phyloP scores from a whole-genome alignment of 37 sponge, comb jelly and placozoan species.

The Petrosia ficiformis region DNA sequence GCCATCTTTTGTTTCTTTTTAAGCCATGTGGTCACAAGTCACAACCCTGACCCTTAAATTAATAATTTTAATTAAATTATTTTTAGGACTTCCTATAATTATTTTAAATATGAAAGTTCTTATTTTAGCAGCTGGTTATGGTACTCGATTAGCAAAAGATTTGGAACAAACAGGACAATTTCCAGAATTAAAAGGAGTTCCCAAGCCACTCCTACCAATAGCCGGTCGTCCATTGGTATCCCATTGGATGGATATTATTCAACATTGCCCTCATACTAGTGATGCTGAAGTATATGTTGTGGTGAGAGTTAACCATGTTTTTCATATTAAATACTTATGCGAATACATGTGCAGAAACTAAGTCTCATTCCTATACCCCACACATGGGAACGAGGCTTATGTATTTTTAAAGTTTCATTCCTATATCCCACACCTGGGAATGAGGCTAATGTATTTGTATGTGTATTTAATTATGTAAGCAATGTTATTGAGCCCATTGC shows the following conservation, averaged over 20 bases:
- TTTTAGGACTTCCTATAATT: background rate
- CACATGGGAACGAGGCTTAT: background rate
- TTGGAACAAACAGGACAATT: conserved; percentile 23
- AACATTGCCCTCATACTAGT: conserved; percentile 2
- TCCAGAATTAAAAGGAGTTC: conserved; percentile 32
- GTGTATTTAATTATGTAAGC: no score
- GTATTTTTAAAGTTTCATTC: no score
- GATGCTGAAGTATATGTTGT: conserved; percentile 39
- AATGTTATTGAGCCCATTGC: no score
- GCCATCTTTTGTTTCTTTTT: background rate
- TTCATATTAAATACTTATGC: no score
- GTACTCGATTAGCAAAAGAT: conserved; percentile 72
- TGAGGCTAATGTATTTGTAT: no score
- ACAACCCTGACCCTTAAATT: background rate
- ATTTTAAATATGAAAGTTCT: conserved; percentile 62
- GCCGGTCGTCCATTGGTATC: conserved; percentile 61
- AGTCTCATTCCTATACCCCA: no score
- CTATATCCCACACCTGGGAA: no score
- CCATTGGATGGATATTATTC: conserved; percentile 56
- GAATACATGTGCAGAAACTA: no score
- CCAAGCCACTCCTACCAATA: conserved; percentile 80
- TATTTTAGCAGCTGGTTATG: conserved; percentile 80
- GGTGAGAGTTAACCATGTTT: conserved; percentile 6
- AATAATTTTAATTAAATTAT: background rate
- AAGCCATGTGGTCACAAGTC: background rate